phyloP scores from a whole-genome alignment of 2,113 vertebrate genomes.

The Sander lucioperca region DNA sequence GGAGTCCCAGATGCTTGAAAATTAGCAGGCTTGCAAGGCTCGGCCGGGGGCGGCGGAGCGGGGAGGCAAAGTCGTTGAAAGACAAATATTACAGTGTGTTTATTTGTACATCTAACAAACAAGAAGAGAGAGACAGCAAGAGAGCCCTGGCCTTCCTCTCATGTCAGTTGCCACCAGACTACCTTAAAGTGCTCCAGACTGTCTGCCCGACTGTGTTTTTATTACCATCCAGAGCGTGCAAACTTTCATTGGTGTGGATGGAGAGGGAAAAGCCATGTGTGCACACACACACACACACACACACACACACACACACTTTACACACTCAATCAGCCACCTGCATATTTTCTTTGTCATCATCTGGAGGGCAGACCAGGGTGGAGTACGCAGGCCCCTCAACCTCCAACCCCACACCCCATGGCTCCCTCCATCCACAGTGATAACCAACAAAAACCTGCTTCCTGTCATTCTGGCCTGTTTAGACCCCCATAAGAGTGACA shows the following conservation, averaged over 20 bases:
- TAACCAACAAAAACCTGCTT: constrained; percentile 62
- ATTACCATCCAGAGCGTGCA: constrained; percentile 62
- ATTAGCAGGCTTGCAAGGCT: constrained; percentile 58
- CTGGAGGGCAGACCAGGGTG: constrained; percentile 64
- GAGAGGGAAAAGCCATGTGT: constrained; percentile 50
- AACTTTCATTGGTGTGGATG: constrained; percentile 54
- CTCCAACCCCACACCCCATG: background rate
- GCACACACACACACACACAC: background rate
- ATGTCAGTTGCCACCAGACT: constrained; percentile 57
- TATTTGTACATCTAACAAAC: constrained; percentile 66
- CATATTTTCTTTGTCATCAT: constrained; percentile 70
- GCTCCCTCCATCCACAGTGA: constrained; percentile 17
- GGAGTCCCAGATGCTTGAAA: constrained; percentile 71
- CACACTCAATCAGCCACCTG: constrained; percentile 70
- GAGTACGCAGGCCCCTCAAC: constrained; percentile 36
- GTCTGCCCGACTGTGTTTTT: constrained; percentile 64
- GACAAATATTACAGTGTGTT: constrained; percentile 60
- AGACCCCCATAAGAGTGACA: constrained; percentile 45
- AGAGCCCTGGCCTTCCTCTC: constrained; percentile 43
- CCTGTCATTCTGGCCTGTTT: constrained; percentile 46
- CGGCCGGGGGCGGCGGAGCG: constrained; percentile 10
- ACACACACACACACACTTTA: constrained; percentile 30
- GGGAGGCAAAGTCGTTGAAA: constrained; percentile 49
- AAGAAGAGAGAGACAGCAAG: constrained; percentile 40
- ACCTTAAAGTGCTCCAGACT: constrained; percentile 54